Evolutionary conservation across 2,888 invertebrate genomes (phyloP).

Genomic region (Hololepta plana): DNA sequence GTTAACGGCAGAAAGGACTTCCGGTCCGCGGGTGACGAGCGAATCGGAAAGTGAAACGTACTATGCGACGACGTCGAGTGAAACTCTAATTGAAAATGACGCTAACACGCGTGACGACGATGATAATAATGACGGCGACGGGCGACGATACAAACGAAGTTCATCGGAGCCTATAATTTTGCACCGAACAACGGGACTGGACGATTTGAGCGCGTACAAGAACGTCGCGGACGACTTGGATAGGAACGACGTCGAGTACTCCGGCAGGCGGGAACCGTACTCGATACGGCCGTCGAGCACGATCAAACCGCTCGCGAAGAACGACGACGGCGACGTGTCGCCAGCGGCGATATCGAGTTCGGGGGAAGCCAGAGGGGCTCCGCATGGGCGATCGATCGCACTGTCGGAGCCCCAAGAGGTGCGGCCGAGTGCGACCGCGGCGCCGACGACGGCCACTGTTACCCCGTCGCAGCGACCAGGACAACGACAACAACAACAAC

Average conservation of each 20-base stretch:
- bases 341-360: constrained; percentile 30
- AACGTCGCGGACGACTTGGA: constrained; percentile 34
- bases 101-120: neutral
- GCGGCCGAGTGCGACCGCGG: constrained; percentile 15
- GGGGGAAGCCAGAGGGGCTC: constrained; percentile 65
- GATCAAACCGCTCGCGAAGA: constrained; percentile 13
- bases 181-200: constrained; percentile 15
- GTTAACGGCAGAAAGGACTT: constrained; percentile 13
- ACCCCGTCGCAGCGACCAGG: constrained; percentile 16
- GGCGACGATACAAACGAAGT: constrained; percentile 14
- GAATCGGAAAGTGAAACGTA: constrained; percentile 10
- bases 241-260: constrained; percentile 30
- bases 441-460: constrained; percentile 25
- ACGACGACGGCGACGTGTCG: constrained; percentile 3
- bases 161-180: constrained; percentile 39
- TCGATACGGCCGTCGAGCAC: constrained; percentile 40
- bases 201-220: constrained; percentile 33
- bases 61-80: constrained; percentile 15
- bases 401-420: constrained; percentile 44
- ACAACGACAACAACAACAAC: constrained; percentile 28
- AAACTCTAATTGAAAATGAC: no score
- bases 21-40: constrained; percentile 15
- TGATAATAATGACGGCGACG: constrained; percentile 8
- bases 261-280: constrained; percentile 18
- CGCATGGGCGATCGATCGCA: constrained; percentile 39